Base-by-base conservation (phyloP, 2,888 invertebrate species). In the Chrysotoxum bicinctum region DNA sequence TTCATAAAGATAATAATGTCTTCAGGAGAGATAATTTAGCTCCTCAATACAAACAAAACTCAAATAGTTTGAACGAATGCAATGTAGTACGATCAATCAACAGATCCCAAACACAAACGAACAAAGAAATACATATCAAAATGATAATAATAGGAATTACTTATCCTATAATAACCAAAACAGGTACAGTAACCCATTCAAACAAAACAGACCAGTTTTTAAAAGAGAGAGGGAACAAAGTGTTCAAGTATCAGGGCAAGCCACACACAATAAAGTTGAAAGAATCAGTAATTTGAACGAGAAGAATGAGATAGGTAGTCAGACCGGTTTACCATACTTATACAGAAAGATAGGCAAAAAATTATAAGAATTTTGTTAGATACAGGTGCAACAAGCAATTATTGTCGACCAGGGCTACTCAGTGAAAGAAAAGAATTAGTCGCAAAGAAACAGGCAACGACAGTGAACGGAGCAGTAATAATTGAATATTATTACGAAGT, bases 1-100 rank as follows among this genome's bases (percentile, higher is more conserved):
- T 58, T 37, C 19, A 58, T 58, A 21, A 58, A 58, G 56, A 21
- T 58, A 58, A 58, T 58, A 58, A 58, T 58, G 35, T 58, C 56
- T 58, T 58, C 56, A 35, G 35, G 10, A 58, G 35, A 58, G 32
- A 35, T 58, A 58, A 58, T 58, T 58, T 58, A 21, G 56, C 32
- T 58, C 56, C 35, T 58, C 35, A 35, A 58, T 58, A 58, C 56
- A 35, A 58, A 35, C 19, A 58, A 58, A 58, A 58, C 32, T 8
- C 19, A 58, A 58, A 58, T 14, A 37, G 14, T 35, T 58, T 58
- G 56, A 56, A 56, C 32, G 56, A 56, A 56, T 56, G 56, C 19
- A 56, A 56, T 56, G 19, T 54, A 56, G 56, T 56, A 35, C 56
- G 56, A 56, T 56, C 35, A 56, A 35, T 19, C 56, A 56, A 21